Base-by-base conservation (phyloP, 2,888 invertebrate species). In the Drosophila differens region DNA sequence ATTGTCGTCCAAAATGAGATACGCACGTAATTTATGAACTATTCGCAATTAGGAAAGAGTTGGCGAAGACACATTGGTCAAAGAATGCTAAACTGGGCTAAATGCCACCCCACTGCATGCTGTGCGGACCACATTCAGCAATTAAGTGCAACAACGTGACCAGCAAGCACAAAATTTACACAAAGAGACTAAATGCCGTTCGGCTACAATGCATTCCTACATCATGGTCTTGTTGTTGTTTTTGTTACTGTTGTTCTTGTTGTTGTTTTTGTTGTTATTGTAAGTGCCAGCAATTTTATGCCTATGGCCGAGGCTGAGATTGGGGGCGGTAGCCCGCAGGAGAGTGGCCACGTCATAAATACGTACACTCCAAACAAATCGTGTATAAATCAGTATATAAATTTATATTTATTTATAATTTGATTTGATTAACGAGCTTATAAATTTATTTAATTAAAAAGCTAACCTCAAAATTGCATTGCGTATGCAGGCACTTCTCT, bases 101-200 rank as follows among this genome's bases (percentile, higher is more conserved):
- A 57, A 57, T n/a, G 39, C 39, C 28, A 39, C 14, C 39, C 39
- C 22, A 22, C 58, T 32, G 32, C 58, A 32, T n/a, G 32, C 41
- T 9, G 4, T 32, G 22, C 22, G 58, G 22, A 44, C 32, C 41
- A 86, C 87, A 86, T 86, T 79, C 75, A 76, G 82, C 90, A 85
- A 85, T 86, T 85, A 89, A 88, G 83, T 83, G 83, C 89, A 79
- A 70, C 79, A 85, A 82, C 90, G 86, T 85, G 83, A 89, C 86
- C 76, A 80, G 83, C 80, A 82, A 81, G 70, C 78, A 74, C 64
- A 78, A 78, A 74, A 44, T 12, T 41, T 16, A 58, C 41, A 22
- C 30, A 58, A 58, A 58, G 16, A 32, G 22, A 58, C 16, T 32
- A 19, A 33, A 32, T 58, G 22, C 58, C 19, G 25, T 44, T 32